Base-by-base conservation (phyloP, 1,140 invertebrate genomes). In the Mercenaria mercenaria region DNA sequence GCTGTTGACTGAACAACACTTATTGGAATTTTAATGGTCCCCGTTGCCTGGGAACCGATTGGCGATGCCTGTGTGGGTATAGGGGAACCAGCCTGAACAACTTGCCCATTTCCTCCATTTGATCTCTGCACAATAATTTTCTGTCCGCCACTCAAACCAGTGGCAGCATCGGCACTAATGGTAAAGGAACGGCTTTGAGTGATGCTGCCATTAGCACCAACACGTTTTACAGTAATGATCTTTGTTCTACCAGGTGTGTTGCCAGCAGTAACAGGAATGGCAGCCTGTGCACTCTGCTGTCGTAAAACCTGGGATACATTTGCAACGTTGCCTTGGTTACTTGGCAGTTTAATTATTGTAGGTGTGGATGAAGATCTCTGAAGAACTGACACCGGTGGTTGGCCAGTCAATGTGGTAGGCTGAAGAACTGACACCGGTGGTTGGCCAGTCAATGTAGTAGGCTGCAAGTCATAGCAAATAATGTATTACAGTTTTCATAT, bases 201-300 rank as follows among this genome's bases (percentile, higher is more conserved):
- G 23, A 91, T 79, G 61, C 82, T 91, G 15, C 88, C 87, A 69
- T 84, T 82, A 20, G 91, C 59, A 15, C 90, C 92, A n/a, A 93
- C 90, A 47, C 93, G 74, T 41, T 91, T 92, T 0, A 93, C 92
- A 41, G 92, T 93, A 61, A 93, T 93, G 37, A 93, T 89, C 72
- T 89, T 89, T 39, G 84, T 76, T 47, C 80, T 0, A 26, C 67
- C 72, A 8, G 83, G 64, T 69, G 86, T 88, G 50, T 82, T 84
- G 32, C 56, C 72, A 77, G 56, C 76, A 61, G 59, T 50, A 34
- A 59, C 72, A 39, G 43, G 8, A 37, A 39, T 37, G 20, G 29
- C 20, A 23, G 52, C 18, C 37, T n/a, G 43, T 18, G 56, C 85
- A 64, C 34, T 61, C 34, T 77, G 85, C 39, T 79, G 74, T 32